Evolutionary conservation across 2,888 invertebrate species (phyloP), one percentile per base, ranked within the genome.

Genomic region (Gymnocheta viridis): DNA sequence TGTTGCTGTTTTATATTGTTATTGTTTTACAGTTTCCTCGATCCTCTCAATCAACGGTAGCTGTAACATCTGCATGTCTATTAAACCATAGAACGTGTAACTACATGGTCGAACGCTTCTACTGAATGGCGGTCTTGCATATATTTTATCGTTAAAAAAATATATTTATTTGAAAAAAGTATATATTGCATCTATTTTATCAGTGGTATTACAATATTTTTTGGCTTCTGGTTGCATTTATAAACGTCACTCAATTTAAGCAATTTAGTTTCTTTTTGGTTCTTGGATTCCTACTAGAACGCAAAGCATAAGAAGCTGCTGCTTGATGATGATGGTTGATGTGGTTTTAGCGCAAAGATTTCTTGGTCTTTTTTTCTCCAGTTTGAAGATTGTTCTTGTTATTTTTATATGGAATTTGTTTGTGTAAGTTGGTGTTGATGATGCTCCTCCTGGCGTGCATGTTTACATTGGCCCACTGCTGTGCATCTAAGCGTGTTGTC

Each of bases 391-490:
- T 27, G 35, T 67, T 67, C 7, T 81, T n/a, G 44, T 38, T 41
- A 27, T 54, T 41, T n/a, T 58, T 56, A 0, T 38, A 19, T 38
- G 1, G 41, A 73, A 56, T 72, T 79, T 76, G 74, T 76, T 76
- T 82, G 74, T 82, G 74, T 76, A 76, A 74, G 74, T 76, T 82
- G 69, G 81, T 82, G 82, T 78, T 64, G 84, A 82, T 80, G 85
- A 80, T 82, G 82, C 82, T 85, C 80, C 85, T 86, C 82, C 86
- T 86, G 86, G 83, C 84, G 86, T 86, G 83, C 86, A 86, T 87
- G 87, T 87, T 87, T 87, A 87, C 87, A 87, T 77, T 84, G 86
- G 82, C 85, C 82, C 77, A 86, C 85, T 82, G 87, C 87, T 87
- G 87, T 85, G 87, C 62, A 70, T 82, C 85, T 85, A 82, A 82